Evolutionary conservation across 2,113 vertebrate genomes (phyloP).

Genomic region (Sphyrna mokarran): DNA sequence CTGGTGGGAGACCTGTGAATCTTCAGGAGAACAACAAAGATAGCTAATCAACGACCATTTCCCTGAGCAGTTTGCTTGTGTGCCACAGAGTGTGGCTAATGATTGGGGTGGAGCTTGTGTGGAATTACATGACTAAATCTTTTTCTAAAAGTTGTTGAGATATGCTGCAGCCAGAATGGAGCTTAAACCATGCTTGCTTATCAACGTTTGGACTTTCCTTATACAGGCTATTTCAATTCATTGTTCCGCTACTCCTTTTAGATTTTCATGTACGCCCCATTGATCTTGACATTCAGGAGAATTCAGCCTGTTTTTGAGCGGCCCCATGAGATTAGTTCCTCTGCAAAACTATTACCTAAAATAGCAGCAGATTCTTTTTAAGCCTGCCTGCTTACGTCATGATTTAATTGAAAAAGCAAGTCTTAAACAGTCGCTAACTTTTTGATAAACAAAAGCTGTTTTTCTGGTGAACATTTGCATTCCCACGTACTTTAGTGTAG

Average conservation of each 20-base stretch:
- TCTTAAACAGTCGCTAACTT: background rate
- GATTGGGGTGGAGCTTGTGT: background rate
- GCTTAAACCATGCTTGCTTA: background rate
- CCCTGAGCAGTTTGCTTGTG: background rate
- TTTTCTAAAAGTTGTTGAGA: background rate
- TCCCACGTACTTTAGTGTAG: slow-evolving; percentile 9
- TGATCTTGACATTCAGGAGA: background rate
- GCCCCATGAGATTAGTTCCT: background rate
- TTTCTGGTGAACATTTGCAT: background rate
- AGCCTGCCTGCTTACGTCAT: background rate
- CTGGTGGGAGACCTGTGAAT: background rate
- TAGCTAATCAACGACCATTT: background rate
- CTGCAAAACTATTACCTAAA: slow-evolving; percentile 23
- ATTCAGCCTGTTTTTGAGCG: background rate
- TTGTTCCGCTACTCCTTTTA: background rate
- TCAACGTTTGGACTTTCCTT: background rate
- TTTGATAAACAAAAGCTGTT: slow-evolving; percentile 26
- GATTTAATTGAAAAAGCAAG: slow-evolving; percentile 1
- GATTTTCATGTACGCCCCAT: slow-evolving; percentile 7
- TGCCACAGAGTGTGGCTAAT: background rate
- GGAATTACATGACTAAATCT: background rate
- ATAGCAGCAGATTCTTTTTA: background rate
- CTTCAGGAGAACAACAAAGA: background rate
- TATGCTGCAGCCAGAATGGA: background rate
- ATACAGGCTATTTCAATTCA: background rate